Evolutionary conservation across 2,888 invertebrate species (phyloP), one percentile per base, ranked within the genome.

Genomic region (Drosophila neotestacea): DNA sequence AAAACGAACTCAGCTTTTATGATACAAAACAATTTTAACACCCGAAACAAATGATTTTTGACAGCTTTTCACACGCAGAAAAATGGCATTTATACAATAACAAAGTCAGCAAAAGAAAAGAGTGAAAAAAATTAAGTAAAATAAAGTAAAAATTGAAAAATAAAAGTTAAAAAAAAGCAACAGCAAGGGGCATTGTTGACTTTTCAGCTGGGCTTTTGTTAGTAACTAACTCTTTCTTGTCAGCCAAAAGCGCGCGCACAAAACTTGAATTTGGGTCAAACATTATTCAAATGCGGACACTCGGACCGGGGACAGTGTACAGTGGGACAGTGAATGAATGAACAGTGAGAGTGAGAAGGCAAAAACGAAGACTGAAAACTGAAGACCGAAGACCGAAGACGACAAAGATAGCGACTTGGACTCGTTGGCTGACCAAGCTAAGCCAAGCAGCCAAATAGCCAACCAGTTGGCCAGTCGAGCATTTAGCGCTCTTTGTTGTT

Each of bases 231-330:
- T 78, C 79, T 86, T 84, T 86, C 79, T 86, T 77, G 79, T 63
- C 70, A 70, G 73, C 69, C 70, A 72, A 73, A 74, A 69, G 78
- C 78, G 80, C 77, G 77, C 82, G 75, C 73, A 79, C 77, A 81
- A 86, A 84, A 81, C 79, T 75, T 65, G 72, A 79, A 85, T 85
- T 85, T 85, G 60, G 84, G 84, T 85, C 84, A 86, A 84, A 84
- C 84, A 86, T 79, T 86, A 84, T 84, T 84, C 86, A 84, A 84
- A 84, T 84, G 73, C 77, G 68, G 60, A 62, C 70, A 48, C 62
- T 39, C 60, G 62, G 46, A 47, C 38, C 4, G 42, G 4, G 46
- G 30, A 39, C 11, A 47, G 7, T 39, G 46, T 27, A 42, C 42
- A 46, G 52, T 30, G 46, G 47, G 46, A 48, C n/a, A 11, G 48